These are phyloP conservation scores for Zapus hudsonius DNA, from an alignment of 2,113 vertebrate genomes.

Conservation along the genomic window DNA sequence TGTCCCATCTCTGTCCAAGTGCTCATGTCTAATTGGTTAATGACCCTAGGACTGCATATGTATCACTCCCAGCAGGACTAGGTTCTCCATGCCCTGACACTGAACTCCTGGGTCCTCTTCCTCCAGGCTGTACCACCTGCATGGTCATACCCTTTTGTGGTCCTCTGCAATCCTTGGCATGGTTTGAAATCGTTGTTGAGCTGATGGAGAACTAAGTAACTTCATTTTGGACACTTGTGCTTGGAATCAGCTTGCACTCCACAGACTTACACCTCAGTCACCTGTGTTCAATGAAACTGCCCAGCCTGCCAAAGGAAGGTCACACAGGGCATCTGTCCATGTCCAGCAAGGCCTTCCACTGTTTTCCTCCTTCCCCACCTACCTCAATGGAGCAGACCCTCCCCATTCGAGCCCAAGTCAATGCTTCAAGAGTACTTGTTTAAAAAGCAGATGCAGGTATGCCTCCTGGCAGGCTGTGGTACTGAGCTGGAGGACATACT, in stretches of 20 bases:
- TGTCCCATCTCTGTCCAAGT: too few relatives aligned
- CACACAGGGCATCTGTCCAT: fast-evolving
- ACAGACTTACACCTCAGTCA: too few relatives aligned
- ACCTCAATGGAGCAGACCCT: too few relatives aligned
- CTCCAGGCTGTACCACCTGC: too few relatives aligned
- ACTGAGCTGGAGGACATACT: not conserved
- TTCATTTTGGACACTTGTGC: fast-evolving
- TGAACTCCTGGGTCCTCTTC: too few relatives aligned
- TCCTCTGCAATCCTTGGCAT: fast-evolving
- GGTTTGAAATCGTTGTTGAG: fast-evolving
- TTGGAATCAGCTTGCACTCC: fast-evolving
- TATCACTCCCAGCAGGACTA: fast-evolving
- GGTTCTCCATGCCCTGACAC: fast-evolving
- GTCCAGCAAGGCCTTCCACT: too few relatives aligned
- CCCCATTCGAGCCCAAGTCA: fast-evolving
- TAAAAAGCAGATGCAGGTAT: not conserved
- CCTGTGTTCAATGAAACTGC: fast-evolving
- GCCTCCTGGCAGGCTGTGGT: too few relatives aligned
- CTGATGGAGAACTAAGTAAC: not conserved
- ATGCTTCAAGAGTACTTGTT: fast-evolving
- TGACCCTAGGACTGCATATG: fast-evolving
- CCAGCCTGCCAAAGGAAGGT: fast-evolving
- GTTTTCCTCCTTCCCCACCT: fast-evolving
- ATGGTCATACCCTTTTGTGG: fast-evolving
- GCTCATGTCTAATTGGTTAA: fast-evolving